Evolutionary conservation across 2,888 invertebrate genomes (phyloP).

Genomic region (Coenonympha glycerion): DNA sequence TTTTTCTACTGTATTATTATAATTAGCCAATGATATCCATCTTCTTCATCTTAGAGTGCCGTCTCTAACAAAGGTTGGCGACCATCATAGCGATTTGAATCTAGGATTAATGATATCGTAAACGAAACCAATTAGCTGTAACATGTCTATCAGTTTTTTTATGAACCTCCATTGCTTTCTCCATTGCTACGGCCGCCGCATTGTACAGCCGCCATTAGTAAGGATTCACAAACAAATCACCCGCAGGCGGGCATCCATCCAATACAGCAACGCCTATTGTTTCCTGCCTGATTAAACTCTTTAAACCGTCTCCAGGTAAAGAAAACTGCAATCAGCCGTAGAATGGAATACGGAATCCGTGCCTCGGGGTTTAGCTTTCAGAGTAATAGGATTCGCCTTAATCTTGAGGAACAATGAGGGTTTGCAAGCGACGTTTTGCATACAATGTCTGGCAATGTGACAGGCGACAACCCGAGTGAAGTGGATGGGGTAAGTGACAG

Average conservation of each 20-base stretch:
- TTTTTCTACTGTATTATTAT: no score
- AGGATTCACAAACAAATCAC: slow-evolving; percentile 15
- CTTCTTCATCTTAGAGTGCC: no score
- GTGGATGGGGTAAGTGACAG: slow-evolving; percentile 40
- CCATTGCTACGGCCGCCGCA: no score
- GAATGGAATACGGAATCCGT: slow-evolving; percentile 50
- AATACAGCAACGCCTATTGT: slow-evolving; percentile 49
- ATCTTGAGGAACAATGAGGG: slow-evolving; percentile 68
- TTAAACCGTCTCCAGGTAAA: slow-evolving; percentile 36
- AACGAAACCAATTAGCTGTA: no score
- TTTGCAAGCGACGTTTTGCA: slow-evolving; percentile 68
- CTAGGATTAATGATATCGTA: no score
- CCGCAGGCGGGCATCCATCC: slow-evolving; percentile 30
- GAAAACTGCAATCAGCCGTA: slow-evolving; percentile 56
- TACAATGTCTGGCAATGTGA: slow-evolving; percentile 41
- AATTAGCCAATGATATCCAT: no score
- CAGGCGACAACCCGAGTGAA: slow-evolving; percentile 21
- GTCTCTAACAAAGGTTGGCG: no score
- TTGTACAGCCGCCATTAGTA: background rate
- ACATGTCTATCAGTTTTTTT: no score
- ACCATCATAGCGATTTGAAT: no score
- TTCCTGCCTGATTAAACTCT: slow-evolving; percentile 64
- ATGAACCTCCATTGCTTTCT: no score
- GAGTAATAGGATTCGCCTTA: slow-evolving; percentile 65
- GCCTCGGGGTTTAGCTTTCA: slow-evolving; percentile 43